A percentile compares a stretch with the other conserved stretches of the same genome.
Conservation (phyloP, 2,888 invertebrate genomes). For the Molanna angustata region DNA sequence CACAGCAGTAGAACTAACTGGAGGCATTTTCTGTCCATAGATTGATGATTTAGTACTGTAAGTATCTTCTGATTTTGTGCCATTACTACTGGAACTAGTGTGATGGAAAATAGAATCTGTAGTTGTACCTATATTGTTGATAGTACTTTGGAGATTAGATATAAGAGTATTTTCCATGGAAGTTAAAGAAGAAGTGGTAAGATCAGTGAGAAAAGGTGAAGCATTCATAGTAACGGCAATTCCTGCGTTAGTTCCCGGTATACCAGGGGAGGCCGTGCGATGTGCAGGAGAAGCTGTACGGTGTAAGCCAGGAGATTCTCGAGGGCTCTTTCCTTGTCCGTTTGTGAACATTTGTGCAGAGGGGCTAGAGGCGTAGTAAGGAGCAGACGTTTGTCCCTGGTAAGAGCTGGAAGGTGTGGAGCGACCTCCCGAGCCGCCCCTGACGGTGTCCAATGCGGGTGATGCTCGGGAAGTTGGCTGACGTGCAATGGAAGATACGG, state of each 20-base stretch:
- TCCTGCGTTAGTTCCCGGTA: slow-evolving; percentile 61
- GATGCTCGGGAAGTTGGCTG: slow-evolving; percentile 42
- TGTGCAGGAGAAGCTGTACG: slow-evolving; percentile 43
- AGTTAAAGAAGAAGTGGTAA: slow-evolving; percentile 28
- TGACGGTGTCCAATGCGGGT: slow-evolving; percentile 31
- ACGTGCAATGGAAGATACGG: slow-evolving; percentile 49
- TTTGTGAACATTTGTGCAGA: slow-evolving; percentile 39
- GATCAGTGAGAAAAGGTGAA: slow-evolving; percentile 37
- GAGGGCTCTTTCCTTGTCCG: slow-evolving; percentile 37
- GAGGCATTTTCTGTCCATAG: slow-evolving; percentile 32
- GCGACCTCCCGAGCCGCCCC: slow-evolving; percentile 40
- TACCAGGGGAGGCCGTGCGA: slow-evolving; percentile 38
- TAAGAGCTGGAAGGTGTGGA: slow-evolving; percentile 43
- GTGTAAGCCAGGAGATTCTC: slow-evolving; percentile 39
- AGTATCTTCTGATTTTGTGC: slow-evolving; percentile 23
- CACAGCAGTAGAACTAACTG: slow-evolving; percentile 29
- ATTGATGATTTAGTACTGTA: slow-evolving; percentile 17
- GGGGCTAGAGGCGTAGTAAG: slow-evolving; percentile 31
- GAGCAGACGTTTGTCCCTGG: slow-evolving; percentile 26
- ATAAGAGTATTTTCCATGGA: slow-evolving; percentile 39
- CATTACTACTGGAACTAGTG: slow-evolving; percentile 18
- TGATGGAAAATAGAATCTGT: slow-evolving; percentile 30
- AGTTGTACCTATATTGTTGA: slow-evolving; percentile 38
- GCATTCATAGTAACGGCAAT: slow-evolving; percentile 60
- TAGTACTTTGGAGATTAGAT: slow-evolving; percentile 40